Conservation (phyloP, 2,888 invertebrate species). For the Torymus auratus region DNA sequence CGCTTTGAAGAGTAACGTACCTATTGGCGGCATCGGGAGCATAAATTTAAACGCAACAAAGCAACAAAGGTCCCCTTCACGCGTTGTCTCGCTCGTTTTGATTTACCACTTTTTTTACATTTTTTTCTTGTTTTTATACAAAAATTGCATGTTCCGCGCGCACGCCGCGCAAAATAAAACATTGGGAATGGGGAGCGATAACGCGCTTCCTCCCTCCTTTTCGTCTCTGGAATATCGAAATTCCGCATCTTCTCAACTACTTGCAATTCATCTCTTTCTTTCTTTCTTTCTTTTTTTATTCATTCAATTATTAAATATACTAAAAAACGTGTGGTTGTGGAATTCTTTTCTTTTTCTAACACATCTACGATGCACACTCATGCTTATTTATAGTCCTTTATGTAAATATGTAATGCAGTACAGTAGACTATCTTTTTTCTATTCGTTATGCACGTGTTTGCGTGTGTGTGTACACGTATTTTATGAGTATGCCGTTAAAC, state of each 20-base stretch:
- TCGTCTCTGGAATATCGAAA: slow-evolving; percentile 7
- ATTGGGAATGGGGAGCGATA: background rate
- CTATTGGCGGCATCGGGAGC: background rate
- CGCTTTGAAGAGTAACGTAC: no score
- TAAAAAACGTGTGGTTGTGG: slow-evolving; percentile 15
- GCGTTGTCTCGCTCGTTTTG: background rate
- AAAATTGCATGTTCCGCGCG: slow-evolving; percentile 37
- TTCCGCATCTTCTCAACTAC: background rate
- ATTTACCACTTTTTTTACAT: slow-evolving; percentile 9
- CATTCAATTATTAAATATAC: background rate
- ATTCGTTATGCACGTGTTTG: slow-evolving; percentile 61
- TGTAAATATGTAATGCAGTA: slow-evolving; percentile 67
- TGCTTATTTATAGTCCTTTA: slow-evolving; percentile 68
- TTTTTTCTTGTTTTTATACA: slow-evolving; percentile 33
- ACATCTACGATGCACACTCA: slow-evolving; percentile 70
- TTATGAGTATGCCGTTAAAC: slow-evolving; percentile 54
- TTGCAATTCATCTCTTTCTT: no score
- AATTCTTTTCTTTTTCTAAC: slow-evolving; percentile 61
- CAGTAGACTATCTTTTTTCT: slow-evolving; percentile 65
- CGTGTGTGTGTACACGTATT: slow-evolving; percentile 56
- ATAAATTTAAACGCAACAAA: no score
- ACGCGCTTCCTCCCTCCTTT: slow-evolving; percentile 25
- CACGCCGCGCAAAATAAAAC: background rate
- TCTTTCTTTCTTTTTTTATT: background rate
- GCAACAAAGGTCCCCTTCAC: no score